Conservation (phyloP, 2,113 vertebrate species). For the Aplodontia rufa region DNA sequence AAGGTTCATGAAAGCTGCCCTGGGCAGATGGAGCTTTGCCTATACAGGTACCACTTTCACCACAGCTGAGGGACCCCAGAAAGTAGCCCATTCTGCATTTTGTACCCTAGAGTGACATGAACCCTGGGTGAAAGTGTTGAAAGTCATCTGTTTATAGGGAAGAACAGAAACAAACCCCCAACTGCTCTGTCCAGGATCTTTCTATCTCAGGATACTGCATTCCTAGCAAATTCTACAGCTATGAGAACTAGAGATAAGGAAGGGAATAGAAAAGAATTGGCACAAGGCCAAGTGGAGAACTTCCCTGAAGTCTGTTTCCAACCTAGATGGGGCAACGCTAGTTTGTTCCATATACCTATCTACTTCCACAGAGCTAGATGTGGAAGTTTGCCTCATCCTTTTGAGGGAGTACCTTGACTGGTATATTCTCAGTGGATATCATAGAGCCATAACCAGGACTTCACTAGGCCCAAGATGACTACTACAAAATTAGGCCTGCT, state of each 20-base stretch:
- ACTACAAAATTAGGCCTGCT: not conserved
- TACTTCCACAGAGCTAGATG: not conserved
- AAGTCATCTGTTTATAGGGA: not conserved
- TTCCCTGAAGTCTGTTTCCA: rapidly evolving
- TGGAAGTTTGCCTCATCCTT: not conserved
- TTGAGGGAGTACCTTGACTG: not conserved
- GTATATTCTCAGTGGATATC: not conserved
- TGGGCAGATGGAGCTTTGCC: not conserved
- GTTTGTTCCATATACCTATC: not conserved
- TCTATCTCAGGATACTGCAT: not conserved
- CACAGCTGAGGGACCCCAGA: not conserved
- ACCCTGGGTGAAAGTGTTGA: not conserved
- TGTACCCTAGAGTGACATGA: not conserved
- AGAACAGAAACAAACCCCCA: not conserved
- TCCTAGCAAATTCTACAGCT: not conserved
- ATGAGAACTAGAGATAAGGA: not conserved
- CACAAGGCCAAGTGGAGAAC: not conserved
- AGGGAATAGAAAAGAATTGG: too few species aligned
- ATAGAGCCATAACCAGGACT: not conserved
- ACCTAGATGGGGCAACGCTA: not conserved
- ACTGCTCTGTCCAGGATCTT: not conserved
- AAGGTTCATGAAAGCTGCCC: not conserved
- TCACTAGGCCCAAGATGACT: not conserved
- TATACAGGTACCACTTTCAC: rapidly evolving
- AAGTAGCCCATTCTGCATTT: not conserved